Evolutionary conservation across 2,888 invertebrate species (phyloP).

Genomic region (Ectobius pallidus): DNA sequence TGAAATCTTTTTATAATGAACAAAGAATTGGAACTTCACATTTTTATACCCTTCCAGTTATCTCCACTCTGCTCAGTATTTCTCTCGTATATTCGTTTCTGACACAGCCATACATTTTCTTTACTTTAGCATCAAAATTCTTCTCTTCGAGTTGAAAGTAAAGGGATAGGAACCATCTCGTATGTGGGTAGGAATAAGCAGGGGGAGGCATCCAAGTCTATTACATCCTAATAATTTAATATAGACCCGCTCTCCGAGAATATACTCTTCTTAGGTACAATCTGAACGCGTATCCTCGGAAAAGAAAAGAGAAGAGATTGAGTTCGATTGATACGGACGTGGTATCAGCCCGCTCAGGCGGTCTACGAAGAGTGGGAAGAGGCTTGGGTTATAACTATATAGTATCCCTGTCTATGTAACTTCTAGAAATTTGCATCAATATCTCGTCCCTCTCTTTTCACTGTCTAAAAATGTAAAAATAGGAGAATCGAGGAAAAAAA

Average conservation of each 20-base stretch:
- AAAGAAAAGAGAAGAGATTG: not conserved
- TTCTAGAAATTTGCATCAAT: constrained; percentile 2
- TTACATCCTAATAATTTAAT: not conserved
- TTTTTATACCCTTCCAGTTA: no score
- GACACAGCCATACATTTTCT: not conserved
- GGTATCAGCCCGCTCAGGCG: not conserved
- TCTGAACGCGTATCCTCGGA: not conserved
- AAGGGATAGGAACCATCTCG: not conserved
- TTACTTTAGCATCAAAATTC: not conserved
- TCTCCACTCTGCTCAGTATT: no score
- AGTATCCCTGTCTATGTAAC: not conserved
- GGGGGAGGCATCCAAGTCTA: not conserved
- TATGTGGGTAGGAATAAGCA: not conserved
- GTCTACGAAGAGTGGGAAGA: not conserved
- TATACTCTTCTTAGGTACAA: not conserved
- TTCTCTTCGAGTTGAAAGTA: no score
- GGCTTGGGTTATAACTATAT: no score
- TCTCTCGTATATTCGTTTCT: no score
- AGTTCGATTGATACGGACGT: not conserved
- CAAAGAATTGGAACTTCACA: not conserved
- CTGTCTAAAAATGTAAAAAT: not conserved
- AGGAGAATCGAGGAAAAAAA: constrained; percentile 8
- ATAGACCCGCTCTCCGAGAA: not conserved
- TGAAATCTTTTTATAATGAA: not conserved
- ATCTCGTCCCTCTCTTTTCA: not conserved